Conservation (phyloP, 2,888 invertebrate genomes). For the Ramazzottius varieornatus region DNA sequence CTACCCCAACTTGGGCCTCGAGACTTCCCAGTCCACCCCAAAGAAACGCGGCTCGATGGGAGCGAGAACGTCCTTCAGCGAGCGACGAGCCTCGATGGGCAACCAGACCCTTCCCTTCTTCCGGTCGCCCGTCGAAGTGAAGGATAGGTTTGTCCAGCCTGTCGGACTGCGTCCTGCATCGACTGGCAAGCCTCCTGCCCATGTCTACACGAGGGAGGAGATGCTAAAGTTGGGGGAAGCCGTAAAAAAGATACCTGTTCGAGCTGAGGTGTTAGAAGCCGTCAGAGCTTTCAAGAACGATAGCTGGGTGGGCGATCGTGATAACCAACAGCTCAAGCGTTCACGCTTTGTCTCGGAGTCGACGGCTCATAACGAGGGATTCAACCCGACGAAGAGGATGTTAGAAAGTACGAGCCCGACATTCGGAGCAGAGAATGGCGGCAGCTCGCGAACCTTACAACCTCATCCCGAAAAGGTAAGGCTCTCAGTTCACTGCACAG, state of each 20-base stretch:
- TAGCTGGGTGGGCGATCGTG: not conserved
- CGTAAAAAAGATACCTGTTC: not conserved
- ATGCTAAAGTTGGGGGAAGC: not conserved
- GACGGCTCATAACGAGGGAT: not conserved
- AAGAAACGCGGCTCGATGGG: not conserved
- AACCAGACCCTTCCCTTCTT: no score
- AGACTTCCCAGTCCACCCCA: not conserved
- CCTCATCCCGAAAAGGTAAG: no score
- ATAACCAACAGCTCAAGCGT: not conserved
- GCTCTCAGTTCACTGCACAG: no score
- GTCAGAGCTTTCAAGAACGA: not conserved
- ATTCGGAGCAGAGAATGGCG: no score
- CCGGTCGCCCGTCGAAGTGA: not conserved
- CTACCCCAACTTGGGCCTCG: not conserved
- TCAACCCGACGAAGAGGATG: not conserved
- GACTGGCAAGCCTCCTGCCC: no score
- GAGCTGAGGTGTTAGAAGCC: not conserved
- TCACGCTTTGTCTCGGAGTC: constrained; percentile 1
- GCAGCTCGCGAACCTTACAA: no score
- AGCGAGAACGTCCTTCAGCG: not conserved
- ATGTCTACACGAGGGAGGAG: not conserved
- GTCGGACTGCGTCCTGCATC: not conserved
- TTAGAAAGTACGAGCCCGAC: not conserved
- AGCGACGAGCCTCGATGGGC: not conserved
- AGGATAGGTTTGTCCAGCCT: not conserved